Percentiles rank a stretch among this genome's conserved stretches.
These are phyloP conservation scores for Caerostris extrusa DNA, from an alignment of 1,140 invertebrate genomes.

Conservation along the genomic window DNA sequence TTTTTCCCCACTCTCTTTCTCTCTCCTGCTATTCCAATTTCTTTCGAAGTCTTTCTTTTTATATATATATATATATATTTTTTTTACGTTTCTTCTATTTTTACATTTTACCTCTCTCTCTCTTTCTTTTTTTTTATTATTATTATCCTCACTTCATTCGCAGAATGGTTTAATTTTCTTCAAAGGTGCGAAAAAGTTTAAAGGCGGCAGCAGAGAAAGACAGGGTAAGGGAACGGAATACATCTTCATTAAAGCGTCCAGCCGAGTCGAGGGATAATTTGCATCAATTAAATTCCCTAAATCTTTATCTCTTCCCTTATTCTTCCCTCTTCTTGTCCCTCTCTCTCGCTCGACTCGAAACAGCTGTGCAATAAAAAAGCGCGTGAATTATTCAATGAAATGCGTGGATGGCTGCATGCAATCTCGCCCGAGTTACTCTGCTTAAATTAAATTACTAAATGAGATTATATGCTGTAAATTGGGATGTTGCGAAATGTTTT, in stretches of 20 bases:
- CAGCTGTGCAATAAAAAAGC: slow-evolving; percentile 68
- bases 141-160: slow-evolving; percentile 24
- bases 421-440: neutral
- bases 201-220: neutral
- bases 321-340: neutral
- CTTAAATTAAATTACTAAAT: slow-evolving; percentile 73
- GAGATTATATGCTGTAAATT: slow-evolving; percentile 65
- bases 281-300: slow-evolving; percentile 76
- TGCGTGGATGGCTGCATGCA: neutral
- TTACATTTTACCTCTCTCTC: neutral
- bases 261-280: slow-evolving; percentile 69
- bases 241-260: slow-evolving; percentile 74
- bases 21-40: slow-evolving; percentile 68
- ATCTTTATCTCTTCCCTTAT: neutral
- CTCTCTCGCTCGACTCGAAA: neutral
- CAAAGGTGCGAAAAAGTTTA: slow-evolving; percentile 64
- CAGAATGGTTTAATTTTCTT: slow-evolving; percentile 68
- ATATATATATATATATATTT: neutral
- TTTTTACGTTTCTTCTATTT: slow-evolving; percentile 2
- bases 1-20: neutral
- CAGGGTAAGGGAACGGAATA: slow-evolving; percentile 61
- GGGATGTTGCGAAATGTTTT: slow-evolving; percentile 37
- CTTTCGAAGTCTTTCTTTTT: slow-evolving; percentile 5
- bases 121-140: slow-evolving; percentile 20
- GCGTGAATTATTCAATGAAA: slow-evolving; percentile 40